These are phyloP conservation scores for Tetramorium alpestre DNA, from an alignment of 1,140 invertebrate species.

Conservation along the genomic window DNA sequence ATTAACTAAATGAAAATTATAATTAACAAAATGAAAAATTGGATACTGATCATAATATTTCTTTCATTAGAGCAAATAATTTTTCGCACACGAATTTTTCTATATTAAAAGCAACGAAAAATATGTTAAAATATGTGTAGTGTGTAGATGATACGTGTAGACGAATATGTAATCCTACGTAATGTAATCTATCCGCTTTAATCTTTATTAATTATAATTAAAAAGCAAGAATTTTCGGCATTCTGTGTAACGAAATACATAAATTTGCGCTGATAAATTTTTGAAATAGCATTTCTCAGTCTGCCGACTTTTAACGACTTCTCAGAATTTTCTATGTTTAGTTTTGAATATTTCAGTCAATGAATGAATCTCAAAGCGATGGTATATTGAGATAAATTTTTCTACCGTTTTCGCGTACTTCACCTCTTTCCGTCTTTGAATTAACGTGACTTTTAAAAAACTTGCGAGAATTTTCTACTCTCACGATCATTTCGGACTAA, in stretches of 20 bases:
- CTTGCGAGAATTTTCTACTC: not conserved
- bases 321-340: not conserved
- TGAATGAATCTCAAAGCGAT: slow-evolving; percentile 5
- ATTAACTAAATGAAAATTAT: not conserved
- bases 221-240: not conserved
- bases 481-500: not conserved
- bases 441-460: not conserved
- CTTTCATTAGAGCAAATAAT: not conserved
- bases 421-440: no score
- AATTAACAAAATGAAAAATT: slow-evolving; percentile 19
- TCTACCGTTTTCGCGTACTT: not conserved
- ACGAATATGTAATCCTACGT: not conserved
- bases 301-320: not conserved
- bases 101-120: not conserved
- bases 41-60: slow-evolving; percentile 4
- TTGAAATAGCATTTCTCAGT: not conserved
- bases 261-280: not conserved
- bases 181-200: not conserved
- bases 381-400: not conserved
- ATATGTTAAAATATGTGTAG: not conserved
- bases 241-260: not conserved
- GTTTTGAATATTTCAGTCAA: not conserved
- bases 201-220: slow-evolving; percentile 29
- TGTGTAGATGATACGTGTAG: not conserved
- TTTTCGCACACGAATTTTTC: not conserved